phyloP scores from a whole-genome alignment of 2,888 invertebrate genomes.

The Piscicola geometra region DNA sequence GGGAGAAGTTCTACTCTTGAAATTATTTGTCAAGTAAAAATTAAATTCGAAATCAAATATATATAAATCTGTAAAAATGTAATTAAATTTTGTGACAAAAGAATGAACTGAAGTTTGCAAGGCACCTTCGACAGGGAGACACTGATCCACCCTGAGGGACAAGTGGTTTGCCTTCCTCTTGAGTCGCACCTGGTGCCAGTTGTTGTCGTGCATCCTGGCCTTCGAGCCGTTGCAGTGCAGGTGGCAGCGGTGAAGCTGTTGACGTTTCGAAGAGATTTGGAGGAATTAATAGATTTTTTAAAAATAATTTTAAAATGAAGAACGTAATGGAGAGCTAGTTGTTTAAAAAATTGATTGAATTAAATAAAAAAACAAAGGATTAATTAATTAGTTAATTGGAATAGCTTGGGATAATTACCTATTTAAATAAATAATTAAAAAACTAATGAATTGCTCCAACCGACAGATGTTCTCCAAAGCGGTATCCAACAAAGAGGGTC shows the following conservation, averaged over 20 bases:
- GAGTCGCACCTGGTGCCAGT: slow-evolving; percentile 15
- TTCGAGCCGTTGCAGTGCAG: slow-evolving; percentile 15
- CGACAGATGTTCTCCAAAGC: slow-evolving; percentile 35
- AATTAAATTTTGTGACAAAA: background rate
- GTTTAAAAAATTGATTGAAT: too few relatives aligned
- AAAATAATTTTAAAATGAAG: too few relatives aligned
- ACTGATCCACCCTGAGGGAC: slow-evolving; percentile 13
- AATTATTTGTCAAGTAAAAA: too few relatives aligned
- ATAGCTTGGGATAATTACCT: background rate
- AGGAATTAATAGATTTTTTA: too few relatives aligned
- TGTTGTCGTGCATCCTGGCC: slow-evolving; percentile 24
- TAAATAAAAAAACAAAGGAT: background rate
- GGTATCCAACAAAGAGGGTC: slow-evolving; percentile 30
- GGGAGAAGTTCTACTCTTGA: too few relatives aligned
- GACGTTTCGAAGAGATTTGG: too few relatives aligned
- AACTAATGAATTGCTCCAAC: too few relatives aligned
- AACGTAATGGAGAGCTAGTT: too few relatives aligned
- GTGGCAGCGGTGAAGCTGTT: background rate
- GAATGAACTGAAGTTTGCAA: background rate
- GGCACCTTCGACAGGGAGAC: slow-evolving; percentile 12
- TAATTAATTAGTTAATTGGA: background rate
- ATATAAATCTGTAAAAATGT: too few relatives aligned
- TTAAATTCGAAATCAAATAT: too few relatives aligned
- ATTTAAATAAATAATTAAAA: background rate
- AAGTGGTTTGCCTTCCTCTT: slow-evolving; percentile 18